Evolutionary conservation across 2,888 invertebrate genomes (phyloP).

Genomic region (Polydrusus cervinus): DNA sequence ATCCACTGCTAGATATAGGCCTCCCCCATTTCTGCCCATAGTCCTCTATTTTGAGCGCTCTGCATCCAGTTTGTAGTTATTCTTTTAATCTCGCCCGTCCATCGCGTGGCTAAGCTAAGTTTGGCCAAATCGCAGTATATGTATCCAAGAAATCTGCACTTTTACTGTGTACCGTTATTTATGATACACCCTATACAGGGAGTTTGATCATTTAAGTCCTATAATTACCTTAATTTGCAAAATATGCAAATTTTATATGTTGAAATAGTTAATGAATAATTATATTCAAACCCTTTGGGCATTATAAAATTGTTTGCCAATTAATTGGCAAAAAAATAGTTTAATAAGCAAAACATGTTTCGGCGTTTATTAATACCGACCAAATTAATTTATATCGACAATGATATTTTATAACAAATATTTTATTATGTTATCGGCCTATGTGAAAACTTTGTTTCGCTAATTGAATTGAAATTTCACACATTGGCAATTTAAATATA

Average conservation of each 20-base stretch:
- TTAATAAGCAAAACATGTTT: background rate
- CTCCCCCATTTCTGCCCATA: too few relatives aligned
- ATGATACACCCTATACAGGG: too few relatives aligned
- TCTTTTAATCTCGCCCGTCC: too few relatives aligned
- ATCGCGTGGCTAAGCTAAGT: too few relatives aligned
- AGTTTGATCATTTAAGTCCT: background rate
- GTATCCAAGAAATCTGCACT: too few relatives aligned
- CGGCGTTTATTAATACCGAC: background rate
- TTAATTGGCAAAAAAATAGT: constrained; percentile 19
- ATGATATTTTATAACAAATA: background rate
- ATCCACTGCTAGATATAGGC: too few relatives aligned
- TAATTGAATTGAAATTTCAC: background rate
- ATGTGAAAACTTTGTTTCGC: background rate
- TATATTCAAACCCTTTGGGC: background rate
- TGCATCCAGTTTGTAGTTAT: too few relatives aligned
- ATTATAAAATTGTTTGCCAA: constrained; percentile 23
- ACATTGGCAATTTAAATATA: background rate
- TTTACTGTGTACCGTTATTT: too few relatives aligned
- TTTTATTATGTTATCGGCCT: background rate
- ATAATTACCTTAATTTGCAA: constrained; percentile 10
- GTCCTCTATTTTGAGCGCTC: too few relatives aligned
- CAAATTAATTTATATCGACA: background rate
- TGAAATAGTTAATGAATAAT: constrained; percentile 15
- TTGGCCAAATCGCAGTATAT: too few relatives aligned
- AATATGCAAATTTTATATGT: constrained; percentile 7